A percentile compares a stretch with the other conserved stretches of the same genome.
These are phyloP conservation scores for Cylindroiulus punctatus DNA, from an alignment of 2,888 invertebrate genomes.

Conservation along the genomic window DNA sequence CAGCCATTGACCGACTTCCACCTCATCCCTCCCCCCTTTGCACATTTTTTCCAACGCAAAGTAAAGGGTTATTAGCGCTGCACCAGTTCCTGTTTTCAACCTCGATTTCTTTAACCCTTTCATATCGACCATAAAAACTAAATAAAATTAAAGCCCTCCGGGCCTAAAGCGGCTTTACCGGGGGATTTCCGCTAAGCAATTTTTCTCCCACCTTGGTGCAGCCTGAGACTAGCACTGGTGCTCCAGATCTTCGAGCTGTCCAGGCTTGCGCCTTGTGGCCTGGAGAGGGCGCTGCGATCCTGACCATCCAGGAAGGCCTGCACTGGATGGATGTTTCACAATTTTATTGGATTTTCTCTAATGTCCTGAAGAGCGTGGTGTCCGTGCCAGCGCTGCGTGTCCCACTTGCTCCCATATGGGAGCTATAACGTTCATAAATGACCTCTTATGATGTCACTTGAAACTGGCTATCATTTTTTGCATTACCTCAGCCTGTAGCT, in stretches of 20 bases:
- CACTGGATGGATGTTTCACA: too few relatives aligned
- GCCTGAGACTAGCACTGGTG: neutral
- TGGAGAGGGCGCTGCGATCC: too few relatives aligned
- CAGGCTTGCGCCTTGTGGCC: neutral
- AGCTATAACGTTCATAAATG: too few relatives aligned
- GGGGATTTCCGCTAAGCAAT: neutral
- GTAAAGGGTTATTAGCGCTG: conserved; percentile 36
- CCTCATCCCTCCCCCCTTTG: neutral
- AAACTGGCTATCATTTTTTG: too few relatives aligned
- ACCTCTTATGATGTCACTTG: too few relatives aligned
- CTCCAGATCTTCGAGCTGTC: neutral
- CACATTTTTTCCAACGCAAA: neutral
- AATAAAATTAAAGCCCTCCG: neutral
- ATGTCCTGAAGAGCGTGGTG: neutral
- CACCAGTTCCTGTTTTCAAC: conserved; percentile 31
- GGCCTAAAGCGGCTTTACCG: neutral
- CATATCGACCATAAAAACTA: neutral
- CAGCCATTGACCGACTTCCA: conserved; percentile 10
- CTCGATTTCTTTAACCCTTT: conserved; percentile 29
- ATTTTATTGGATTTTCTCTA: too few relatives aligned
- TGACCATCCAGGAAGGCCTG: too few relatives aligned
- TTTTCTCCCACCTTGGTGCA: neutral
- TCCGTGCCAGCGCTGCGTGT: neutral
- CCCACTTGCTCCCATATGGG: too few relatives aligned
- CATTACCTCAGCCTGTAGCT: too few relatives aligned